Percentiles rank a stretch among this genome's conserved stretches.
phyloP scores from a whole-genome alignment of 2,888 invertebrate species.

The Latheticus oryzae region DNA sequence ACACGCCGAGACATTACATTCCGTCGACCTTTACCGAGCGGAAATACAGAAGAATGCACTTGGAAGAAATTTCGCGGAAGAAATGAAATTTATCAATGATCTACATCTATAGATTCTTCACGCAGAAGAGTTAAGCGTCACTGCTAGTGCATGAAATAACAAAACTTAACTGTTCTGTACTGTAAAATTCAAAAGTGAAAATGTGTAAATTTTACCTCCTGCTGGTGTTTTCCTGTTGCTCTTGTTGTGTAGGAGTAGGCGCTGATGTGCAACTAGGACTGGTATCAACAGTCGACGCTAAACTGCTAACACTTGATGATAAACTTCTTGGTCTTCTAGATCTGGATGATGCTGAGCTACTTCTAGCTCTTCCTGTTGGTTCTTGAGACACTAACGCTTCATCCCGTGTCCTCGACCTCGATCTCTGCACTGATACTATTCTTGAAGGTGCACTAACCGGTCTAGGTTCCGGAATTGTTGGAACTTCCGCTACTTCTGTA shows the following conservation, averaged over 20 bases:
- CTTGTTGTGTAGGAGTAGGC: constrained; percentile 50
- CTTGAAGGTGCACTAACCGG: constrained; percentile 63
- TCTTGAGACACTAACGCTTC: constrained; percentile 53
- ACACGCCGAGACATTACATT: constrained; percentile 10
- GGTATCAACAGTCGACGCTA: constrained; percentile 62
- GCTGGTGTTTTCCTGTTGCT: constrained; percentile 45
- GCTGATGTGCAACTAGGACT: constrained; percentile 58
- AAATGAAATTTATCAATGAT: constrained; percentile 14
- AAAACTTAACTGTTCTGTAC: too few relatives aligned
- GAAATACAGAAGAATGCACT: constrained; percentile 23
- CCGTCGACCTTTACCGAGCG: constrained; percentile 22
- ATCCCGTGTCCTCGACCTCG: constrained; percentile 55
- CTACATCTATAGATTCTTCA: constrained; percentile 19
- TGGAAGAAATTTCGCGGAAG: constrained; percentile 12
- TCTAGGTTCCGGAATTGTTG: constrained; percentile 43
- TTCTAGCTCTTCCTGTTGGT: constrained; percentile 53
- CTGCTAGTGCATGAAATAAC: constrained; percentile 22
- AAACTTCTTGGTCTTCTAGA: constrained; percentile 61
- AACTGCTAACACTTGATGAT: constrained; percentile 63
- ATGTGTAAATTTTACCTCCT: constrained; percentile 45
- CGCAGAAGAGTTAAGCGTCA: constrained; percentile 12
- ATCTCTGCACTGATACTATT: constrained; percentile 44
- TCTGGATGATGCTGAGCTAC: constrained; percentile 61
- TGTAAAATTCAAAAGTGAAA: too few relatives aligned
- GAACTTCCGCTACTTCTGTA: constrained; percentile 28